A percentile compares a stretch with the other conserved stretches of the same genome.
Evolutionary conservation across 2,888 invertebrate genomes (phyloP).

Genomic region (Anagyrus pseudococci): DNA sequence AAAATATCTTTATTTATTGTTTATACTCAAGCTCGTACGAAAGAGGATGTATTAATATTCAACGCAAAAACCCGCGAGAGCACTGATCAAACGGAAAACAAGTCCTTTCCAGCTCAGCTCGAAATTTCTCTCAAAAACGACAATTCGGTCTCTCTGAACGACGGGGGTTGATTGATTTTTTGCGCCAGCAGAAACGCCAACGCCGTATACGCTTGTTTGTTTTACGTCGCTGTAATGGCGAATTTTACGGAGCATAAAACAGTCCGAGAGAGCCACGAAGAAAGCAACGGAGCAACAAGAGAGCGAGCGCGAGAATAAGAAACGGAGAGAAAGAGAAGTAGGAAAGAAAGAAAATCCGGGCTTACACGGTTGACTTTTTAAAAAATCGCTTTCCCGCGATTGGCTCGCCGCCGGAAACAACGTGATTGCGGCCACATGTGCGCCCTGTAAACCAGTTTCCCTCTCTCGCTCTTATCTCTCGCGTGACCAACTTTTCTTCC

Average conservation of each 20-base stretch:
- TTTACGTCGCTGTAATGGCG: constrained; percentile 4
- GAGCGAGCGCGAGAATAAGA: too few species aligned
- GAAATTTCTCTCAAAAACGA: too few species aligned
- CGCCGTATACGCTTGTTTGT: background rate
- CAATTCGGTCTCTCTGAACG: too few species aligned
- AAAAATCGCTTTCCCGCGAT: constrained; percentile 22
- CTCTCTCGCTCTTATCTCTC: constrained; percentile 33
- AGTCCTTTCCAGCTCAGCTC: too few species aligned
- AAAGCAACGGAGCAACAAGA: constrained; percentile 1
- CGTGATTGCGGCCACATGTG: constrained; percentile 8
- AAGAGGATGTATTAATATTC: too few species aligned
- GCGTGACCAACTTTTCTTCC: constrained; percentile 33
- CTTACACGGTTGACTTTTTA: constrained; percentile 25
- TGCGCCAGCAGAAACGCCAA: background rate
- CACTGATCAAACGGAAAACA: too few species aligned
- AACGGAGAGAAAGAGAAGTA: too few species aligned
- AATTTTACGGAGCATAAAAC: background rate
- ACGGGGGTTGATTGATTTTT: too few species aligned
- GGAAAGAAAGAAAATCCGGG: too few species aligned
- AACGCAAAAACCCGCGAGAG: too few species aligned
- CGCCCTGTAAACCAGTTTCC: constrained; percentile 22
- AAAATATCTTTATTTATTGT: too few species aligned
- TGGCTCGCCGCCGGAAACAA: constrained; percentile 17
- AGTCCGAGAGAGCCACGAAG: constrained; percentile 4
- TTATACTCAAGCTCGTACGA: too few species aligned